These are phyloP conservation scores for Lethrus apterus DNA, from an alignment of 1,140 invertebrate species.

Conservation along the genomic window DNA sequence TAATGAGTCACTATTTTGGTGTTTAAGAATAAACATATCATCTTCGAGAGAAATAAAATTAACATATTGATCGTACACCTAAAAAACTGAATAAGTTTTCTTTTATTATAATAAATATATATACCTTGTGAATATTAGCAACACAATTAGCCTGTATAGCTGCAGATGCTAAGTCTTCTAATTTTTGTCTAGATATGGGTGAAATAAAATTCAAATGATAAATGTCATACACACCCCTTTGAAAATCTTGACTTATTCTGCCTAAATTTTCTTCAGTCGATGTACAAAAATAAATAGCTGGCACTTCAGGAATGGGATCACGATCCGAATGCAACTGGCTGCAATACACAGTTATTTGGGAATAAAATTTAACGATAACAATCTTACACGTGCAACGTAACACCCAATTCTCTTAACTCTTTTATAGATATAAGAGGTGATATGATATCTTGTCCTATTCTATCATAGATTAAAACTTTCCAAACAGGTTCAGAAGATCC, in stretches of 20 bases:
- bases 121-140: constrained; percentile 82
- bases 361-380: not conserved
- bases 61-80: constrained; percentile 93
- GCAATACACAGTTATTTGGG: constrained; percentile 28
- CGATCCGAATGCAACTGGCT: constrained; percentile 88
- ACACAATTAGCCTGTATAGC: constrained; percentile 84
- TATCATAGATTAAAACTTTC: constrained; percentile 96
- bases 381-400: constrained; percentile 93
- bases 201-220: constrained; percentile 98
- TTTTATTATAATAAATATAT: not conserved
- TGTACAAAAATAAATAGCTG: constrained; percentile 96
- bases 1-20: constrained; percentile 83
- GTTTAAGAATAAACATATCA: constrained; percentile 90
- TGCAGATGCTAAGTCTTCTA: constrained; percentile 92
- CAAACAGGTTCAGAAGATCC: constrained; percentile 78
- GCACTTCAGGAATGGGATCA: constrained; percentile 95
- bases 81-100: constrained; percentile 21
- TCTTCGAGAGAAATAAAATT: constrained; percentile 99
- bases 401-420: constrained; percentile 90
- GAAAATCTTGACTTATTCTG: constrained; percentile 87
- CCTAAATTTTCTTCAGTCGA: constrained; percentile 96
- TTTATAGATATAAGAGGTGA: constrained; percentile 94
- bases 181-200: constrained; percentile 85
- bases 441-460: constrained; percentile 95
- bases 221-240: constrained; percentile 86